phyloP scores from a whole-genome alignment of 2,113 vertebrate species.

The Crotalus viridis region DNA sequence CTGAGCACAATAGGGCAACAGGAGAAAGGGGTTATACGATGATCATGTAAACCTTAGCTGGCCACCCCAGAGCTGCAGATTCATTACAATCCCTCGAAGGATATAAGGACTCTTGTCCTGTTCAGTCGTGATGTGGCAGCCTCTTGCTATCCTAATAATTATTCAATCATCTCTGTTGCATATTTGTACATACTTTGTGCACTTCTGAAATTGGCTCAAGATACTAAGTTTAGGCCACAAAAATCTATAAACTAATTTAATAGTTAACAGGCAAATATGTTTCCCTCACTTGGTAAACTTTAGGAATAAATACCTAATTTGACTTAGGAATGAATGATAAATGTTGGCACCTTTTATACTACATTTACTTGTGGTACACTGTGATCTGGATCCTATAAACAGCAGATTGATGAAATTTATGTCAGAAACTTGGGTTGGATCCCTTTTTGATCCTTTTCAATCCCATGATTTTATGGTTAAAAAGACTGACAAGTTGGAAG shows the following conservation, averaged over 20 bases:
- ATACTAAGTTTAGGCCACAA: not conserved
- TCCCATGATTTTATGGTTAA: slow-evolving; percentile 31
- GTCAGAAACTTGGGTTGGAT: not conserved
- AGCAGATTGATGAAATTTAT: not conserved
- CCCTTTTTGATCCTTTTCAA: slow-evolving; percentile 14
- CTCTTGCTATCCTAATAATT: not conserved
- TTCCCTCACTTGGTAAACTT: not conserved
- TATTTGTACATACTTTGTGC: not conserved
- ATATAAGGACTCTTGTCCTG: not conserved
- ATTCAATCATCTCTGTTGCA: not conserved
- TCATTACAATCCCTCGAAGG: not conserved
- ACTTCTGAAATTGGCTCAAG: not conserved
- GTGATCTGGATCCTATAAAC: not conserved
- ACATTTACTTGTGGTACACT: not conserved
- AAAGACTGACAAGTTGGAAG: slow-evolving; percentile 20
- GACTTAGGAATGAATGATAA: not conserved
- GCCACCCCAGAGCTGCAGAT: not conserved
- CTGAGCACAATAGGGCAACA: not conserved
- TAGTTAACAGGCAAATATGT: not conserved
- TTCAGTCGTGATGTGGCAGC: not conserved
- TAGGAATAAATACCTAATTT: not conserved
- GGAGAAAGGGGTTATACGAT: not conserved
- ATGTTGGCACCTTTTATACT: not conserved
- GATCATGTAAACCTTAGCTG: not conserved
- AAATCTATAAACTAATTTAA: not conserved